Conservation (phyloP, 2,888 invertebrate species). For the Cyrtodaria siliqua region DNA sequence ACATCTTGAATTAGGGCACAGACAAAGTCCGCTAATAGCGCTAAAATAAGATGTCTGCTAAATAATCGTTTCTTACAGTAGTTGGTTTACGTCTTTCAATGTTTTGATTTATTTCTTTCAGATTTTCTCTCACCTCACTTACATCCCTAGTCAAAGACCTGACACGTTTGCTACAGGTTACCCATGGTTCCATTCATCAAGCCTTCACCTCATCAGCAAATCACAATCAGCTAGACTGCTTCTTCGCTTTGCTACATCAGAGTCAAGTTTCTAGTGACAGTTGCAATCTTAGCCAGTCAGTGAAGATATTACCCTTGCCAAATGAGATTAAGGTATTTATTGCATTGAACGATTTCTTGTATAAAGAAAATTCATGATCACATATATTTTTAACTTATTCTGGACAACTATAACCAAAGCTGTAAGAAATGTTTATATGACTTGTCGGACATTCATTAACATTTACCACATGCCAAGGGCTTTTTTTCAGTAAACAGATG, state of each 20-base stretch:
- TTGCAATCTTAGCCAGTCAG: slow-evolving; percentile 51
- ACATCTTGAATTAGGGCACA: no score
- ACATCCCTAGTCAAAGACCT: slow-evolving; percentile 70
- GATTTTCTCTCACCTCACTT: slow-evolving; percentile 67
- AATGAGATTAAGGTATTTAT: slow-evolving; percentile 66
- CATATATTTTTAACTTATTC: no score
- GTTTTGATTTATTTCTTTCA: slow-evolving; percentile 42
- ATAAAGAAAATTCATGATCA: no score
- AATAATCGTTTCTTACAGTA: no score
- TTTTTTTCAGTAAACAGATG: slow-evolving; percentile 60
- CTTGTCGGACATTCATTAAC: no score
- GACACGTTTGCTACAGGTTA: slow-evolving; percentile 73
- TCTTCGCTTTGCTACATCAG: slow-evolving; percentile 87
- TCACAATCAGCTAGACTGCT: slow-evolving; percentile 89
- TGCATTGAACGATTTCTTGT: no score
- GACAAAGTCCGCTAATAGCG: no score
- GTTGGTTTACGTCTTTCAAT: no score
- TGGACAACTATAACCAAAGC: no score
- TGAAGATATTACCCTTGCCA: slow-evolving; percentile 47
- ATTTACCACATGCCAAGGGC: slow-evolving; percentile 4
- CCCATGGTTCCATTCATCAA: slow-evolving; percentile 82
- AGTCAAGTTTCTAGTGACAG: slow-evolving; percentile 35
- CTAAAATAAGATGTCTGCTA: no score
- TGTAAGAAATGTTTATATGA: no score
- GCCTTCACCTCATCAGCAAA: slow-evolving; percentile 87